Evolutionary conservation across 2,888 invertebrate genomes (phyloP).

Genomic region (Eupithecia insigniata): DNA sequence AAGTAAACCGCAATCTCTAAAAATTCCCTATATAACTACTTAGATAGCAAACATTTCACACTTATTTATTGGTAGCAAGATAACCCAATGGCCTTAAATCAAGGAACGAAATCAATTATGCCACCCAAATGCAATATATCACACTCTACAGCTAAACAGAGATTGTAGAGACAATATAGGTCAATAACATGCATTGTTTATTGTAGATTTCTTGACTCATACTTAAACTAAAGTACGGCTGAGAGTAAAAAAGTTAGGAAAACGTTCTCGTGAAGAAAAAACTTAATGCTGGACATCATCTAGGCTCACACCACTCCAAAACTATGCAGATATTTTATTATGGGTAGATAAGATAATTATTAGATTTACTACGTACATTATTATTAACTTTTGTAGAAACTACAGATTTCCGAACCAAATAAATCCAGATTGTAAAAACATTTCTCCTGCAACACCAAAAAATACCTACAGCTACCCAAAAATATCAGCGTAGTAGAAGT

Average conservation of each 20-base stretch:
- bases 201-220: background rate
- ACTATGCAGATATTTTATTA: background rate
- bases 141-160: background rate
- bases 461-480: background rate
- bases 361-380: background rate
- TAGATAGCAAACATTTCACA: constrained; percentile 13
- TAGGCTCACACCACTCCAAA: background rate
- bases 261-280: background rate
- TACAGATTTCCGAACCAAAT: background rate
- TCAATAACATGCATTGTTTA: constrained; percentile 11
- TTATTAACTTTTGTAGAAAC: background rate
- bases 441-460: background rate
- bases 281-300: background rate
- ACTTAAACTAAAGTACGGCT: background rate
- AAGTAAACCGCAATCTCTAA: background rate
- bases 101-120: constrained; percentile 33
- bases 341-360: no score
- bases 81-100: constrained; percentile 29
- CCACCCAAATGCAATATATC: constrained; percentile 24
- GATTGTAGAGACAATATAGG: constrained; percentile 15
- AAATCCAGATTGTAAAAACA: background rate
- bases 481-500: background rate
- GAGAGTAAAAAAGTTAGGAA: background rate
- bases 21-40: background rate
- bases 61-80: constrained; percentile 21